These are phyloP conservation scores for Coturnix japonica DNA, from an alignment of 2,113 vertebrate species.

Conservation along the genomic window DNA sequence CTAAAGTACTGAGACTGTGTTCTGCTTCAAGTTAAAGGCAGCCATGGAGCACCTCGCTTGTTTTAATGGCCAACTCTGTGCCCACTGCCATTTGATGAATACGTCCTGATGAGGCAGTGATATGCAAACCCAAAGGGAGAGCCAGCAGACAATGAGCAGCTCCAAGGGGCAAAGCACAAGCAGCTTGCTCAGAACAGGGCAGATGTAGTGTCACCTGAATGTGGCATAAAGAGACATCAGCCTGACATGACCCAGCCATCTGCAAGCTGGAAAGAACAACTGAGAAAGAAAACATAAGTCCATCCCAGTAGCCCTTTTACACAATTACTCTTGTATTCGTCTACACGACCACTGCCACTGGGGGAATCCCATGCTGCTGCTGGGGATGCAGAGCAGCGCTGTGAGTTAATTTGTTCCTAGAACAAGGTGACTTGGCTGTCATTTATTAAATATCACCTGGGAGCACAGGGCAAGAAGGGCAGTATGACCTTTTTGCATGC, in stretches of 20 bases:
- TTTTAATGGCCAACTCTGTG: neutral
- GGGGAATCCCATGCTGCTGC: neutral
- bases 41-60: no score
- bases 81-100: fast-evolving
- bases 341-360: neutral
- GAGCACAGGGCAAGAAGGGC: neutral
- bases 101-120: neutral
- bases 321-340: neutral
- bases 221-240: neutral
- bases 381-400: neutral
- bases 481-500: neutral
- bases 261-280: neutral
- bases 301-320: neutral
- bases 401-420: neutral
- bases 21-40: neutral
- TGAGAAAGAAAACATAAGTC: neutral
- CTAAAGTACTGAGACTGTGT: neutral
- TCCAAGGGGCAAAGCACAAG: neutral
- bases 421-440: neutral
- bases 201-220: fast-evolving
- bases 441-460: neutral
- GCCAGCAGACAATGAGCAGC: neutral
- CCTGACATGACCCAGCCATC: neutral
- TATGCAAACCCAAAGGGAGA: neutral
- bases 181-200: neutral